These are phyloP conservation scores for Megaceryle maxima DNA, from an alignment of 2,113 vertebrate species.

Conservation along the genomic window DNA sequence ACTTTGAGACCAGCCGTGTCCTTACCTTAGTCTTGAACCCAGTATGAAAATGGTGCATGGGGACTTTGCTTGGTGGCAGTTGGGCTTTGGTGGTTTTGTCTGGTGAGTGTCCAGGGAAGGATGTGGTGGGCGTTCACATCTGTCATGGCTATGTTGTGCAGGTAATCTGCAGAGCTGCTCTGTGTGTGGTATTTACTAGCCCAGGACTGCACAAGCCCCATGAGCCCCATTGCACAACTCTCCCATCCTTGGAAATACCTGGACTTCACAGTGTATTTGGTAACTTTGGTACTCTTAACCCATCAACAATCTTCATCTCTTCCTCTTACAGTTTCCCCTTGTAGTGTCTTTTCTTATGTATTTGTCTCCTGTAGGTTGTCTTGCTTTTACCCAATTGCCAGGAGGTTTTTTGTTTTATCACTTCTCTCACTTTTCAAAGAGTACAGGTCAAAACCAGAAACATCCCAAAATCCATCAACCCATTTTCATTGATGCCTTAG, in stretches of 20 bases:
- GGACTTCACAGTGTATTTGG: not conserved
- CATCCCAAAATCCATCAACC: not conserved
- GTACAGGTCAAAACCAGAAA: not conserved
- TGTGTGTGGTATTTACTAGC: not conserved
- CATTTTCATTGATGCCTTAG: not conserved
- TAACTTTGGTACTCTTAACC: not conserved
- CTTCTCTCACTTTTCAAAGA: not conserved
- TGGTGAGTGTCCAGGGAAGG: not conserved
- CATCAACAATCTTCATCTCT: not conserved
- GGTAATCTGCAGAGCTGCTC: not conserved
- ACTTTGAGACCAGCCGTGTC: rapidly evolving
- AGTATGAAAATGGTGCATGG: rapidly evolving
- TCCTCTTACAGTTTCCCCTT: not conserved
- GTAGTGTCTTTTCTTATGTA: not conserved
- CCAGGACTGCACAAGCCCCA: not conserved
- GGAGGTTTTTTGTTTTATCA: not conserved
- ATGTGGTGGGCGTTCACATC: not conserved
- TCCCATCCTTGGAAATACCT: not conserved
- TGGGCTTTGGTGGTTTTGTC: not conserved
- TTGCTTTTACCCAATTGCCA: not conserved
- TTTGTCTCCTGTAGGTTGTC: not conserved
- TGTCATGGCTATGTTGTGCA: rapidly evolving
- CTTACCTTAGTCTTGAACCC: too few species aligned
- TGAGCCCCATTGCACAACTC: not conserved
- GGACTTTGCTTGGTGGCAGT: rapidly evolving